phyloP scores from a whole-genome alignment of 2,113 vertebrate species.

The Oreochromis spilurus region DNA sequence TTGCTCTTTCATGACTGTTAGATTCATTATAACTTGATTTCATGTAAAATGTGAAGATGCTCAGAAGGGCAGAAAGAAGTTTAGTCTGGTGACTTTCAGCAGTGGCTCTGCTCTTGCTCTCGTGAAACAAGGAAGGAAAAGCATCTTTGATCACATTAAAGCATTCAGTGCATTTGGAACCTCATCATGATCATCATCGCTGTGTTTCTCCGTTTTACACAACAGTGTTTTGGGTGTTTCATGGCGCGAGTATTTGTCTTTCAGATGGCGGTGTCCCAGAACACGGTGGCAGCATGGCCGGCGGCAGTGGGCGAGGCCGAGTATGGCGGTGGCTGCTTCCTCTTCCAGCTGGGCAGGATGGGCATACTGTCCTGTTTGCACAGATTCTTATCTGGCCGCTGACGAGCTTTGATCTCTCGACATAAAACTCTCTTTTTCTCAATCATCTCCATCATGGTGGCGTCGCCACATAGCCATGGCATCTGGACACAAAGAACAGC shows the following conservation, averaged over 20 bases:
- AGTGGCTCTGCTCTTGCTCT: neutral
- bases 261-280: slow-evolving; percentile 81
- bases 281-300: slow-evolving; percentile 73
- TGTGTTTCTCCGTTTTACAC: neutral
- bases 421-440: slow-evolving; percentile 95
- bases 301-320: slow-evolving; percentile 79
- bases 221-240: neutral
- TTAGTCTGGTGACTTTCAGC: neutral
- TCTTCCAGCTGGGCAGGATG: slow-evolving; percentile 93
- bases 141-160: neutral
- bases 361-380: slow-evolving; percentile 97
- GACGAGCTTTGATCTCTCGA: slow-evolving; percentile 91
- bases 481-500: slow-evolving; percentile 76
- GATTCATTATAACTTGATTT: neutral
- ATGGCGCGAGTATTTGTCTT: neutral
- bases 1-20: neutral
- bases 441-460: slow-evolving; percentile 97
- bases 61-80: neutral
- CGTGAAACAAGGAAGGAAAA: neutral
- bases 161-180: neutral
- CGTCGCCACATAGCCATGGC: slow-evolving; percentile 91
- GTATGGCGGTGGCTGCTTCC: slow-evolving; percentile 86
- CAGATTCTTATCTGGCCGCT: slow-evolving; percentile 89
- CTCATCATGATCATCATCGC: neutral
- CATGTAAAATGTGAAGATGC: neutral